phyloP scores from a whole-genome alignment of 1,140 invertebrate genomes.

The Drosophila varians region DNA sequence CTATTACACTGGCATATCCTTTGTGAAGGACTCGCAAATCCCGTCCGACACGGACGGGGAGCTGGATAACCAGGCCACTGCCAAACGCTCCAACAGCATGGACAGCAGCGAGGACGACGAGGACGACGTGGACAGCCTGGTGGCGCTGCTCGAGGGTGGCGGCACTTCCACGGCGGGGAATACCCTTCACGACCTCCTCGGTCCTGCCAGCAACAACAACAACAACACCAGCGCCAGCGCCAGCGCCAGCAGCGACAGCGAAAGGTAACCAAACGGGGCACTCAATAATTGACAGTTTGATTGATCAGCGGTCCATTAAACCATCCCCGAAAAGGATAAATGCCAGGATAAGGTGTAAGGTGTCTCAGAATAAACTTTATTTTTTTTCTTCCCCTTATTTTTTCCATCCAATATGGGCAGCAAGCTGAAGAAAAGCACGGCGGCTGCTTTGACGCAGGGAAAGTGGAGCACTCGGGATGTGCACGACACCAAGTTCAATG shows the following conservation, averaged over 20 bases:
- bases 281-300: slow-evolving; percentile 17
- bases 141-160: slow-evolving; percentile 44
- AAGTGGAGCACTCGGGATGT: slow-evolving; percentile 91
- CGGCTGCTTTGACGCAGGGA: slow-evolving; percentile 69
- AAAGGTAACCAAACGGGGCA: slow-evolving; percentile 50
- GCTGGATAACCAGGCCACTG: neutral
- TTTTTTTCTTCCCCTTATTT: neutral
- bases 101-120: slow-evolving; percentile 72
- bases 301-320: neutral
- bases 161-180: slow-evolving; percentile 43
- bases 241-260: slow-evolving; percentile 59
- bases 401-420: slow-evolving; percentile 17
- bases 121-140: slow-evolving; percentile 60
- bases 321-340: neutral
- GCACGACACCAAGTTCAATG: slow-evolving; percentile 92
- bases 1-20: slow-evolving; percentile 79
- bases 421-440: slow-evolving; percentile 54
- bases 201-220: slow-evolving; percentile 20
- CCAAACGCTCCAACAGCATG: slow-evolving; percentile 44
- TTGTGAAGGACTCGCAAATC: slow-evolving; percentile 64
- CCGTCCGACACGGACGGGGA: slow-evolving; percentile 23
- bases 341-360: neutral
- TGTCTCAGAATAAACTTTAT: neutral
- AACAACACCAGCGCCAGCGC: slow-evolving; percentile 48
- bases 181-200: slow-evolving; percentile 58